Base-by-base conservation (phyloP, 2,797 vertebrate genomes). In the Buceros bicornis region DNA sequence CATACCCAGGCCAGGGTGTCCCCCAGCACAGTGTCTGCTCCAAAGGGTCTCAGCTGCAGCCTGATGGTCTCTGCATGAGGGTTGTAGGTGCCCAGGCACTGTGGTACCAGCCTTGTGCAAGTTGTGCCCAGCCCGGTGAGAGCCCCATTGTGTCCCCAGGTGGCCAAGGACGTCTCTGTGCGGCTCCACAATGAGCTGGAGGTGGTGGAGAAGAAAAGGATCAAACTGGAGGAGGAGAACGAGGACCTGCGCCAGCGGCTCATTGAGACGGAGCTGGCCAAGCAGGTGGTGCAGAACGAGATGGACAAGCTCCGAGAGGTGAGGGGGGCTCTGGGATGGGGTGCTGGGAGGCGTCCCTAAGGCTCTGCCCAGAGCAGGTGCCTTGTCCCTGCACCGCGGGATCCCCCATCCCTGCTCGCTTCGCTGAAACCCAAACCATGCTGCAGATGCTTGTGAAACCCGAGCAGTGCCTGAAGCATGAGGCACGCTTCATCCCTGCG, bases 121-220 rank as follows among this genome's bases (percentile, higher is more conserved):
- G 0, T 16, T 12, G 20, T 19, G 4, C n/a, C 33, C 65, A 21
- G 17, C 15, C 50, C 24, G 35, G 4, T 31, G 67, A 26, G 67
- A 57, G 26, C 29, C 43, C 57, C 0, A 0, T 8, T 65, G 56
- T 73, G 60, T 95, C 26, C 61, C 35, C 96, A 99, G 99, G 99
- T 99, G 97, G 99, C 99, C 29, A 99, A 99, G 96, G 99, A 99
- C 7, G 99, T 99, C 76, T 99, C 99, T 5, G 98, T 99, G 93
- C 98, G 99, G 78, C 98, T 99, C 87, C 99, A 99, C 97, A 99
- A 98, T 28, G 99, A 99, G 98, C 98, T 99, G 90, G 99, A 99
- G 94, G 97, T 93, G 0, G 98, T 99, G 90, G 99, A 99, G 97
- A 99, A 99, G 98, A 99, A 99, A 92, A 98, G 99, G 94, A 98